Percentiles rank a stretch among this genome's conserved stretches.
Evolutionary conservation across 1,140 invertebrate species (phyloP).

Genomic region (Catajapyx aquilonaris): DNA sequence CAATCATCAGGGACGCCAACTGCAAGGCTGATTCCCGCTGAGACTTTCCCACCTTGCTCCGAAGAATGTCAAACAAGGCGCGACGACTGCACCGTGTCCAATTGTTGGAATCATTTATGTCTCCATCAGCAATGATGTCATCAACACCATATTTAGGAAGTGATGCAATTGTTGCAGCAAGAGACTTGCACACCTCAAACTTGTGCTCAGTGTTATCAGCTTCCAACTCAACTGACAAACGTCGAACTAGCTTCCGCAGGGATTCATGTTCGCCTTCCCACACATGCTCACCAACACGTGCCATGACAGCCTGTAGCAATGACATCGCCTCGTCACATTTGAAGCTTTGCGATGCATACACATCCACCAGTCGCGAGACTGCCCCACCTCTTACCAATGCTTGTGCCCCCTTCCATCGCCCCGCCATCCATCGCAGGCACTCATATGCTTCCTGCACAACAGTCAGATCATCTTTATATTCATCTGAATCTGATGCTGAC

Average conservation of each 20-base stretch:
- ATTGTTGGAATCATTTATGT: no score
- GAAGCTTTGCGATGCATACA: constrained; percentile 63
- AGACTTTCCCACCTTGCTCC: constrained; percentile 63
- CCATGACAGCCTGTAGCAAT: constrained; percentile 47
- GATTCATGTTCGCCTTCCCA: constrained; percentile 48
- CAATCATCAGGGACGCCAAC: constrained; percentile 53
- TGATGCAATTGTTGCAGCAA: no score
- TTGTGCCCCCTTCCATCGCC: constrained; percentile 45
- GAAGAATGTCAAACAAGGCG: constrained; percentile 55
- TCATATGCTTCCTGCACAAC: constrained; percentile 72
- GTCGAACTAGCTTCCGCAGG: constrained; percentile 61
- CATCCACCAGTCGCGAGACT: constrained; percentile 57
- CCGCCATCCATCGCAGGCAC: constrained; percentile 55
- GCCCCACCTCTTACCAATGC: constrained; percentile 50
- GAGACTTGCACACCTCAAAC: constrained; percentile 57
- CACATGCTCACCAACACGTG: constrained; percentile 38
- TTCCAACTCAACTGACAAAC: constrained; percentile 65
- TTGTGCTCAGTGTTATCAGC: constrained; percentile 67
- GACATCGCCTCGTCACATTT: constrained; percentile 66
- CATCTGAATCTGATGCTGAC: constrained; percentile 46
- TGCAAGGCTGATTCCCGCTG: constrained; percentile 72
- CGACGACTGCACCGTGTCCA: constrained; percentile 59
- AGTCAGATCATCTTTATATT: constrained; percentile 62
- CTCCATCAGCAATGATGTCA: no score
- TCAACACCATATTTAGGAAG: no score